A percentile compares a stretch with the other conserved stretches of the same genome.
phyloP scores from a whole-genome alignment of 2,797 vertebrate species.

The Sciurus carolinensis region DNA sequence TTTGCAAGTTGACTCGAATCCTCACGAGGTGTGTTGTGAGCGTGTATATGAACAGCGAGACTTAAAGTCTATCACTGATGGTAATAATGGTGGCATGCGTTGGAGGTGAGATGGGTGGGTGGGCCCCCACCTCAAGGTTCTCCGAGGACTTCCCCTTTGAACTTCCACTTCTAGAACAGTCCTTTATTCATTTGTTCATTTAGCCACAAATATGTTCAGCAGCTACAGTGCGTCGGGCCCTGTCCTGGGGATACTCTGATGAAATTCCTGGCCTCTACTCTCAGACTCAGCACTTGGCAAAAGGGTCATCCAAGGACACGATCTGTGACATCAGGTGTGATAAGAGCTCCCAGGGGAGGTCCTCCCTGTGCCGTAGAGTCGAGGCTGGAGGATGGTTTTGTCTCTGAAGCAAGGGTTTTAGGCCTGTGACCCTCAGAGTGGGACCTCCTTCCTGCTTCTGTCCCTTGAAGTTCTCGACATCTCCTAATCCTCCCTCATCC shows the following conservation, averaged over 20 bases:
- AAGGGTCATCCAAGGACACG: neutral
- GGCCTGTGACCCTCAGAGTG: neutral
- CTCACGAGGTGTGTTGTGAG: neutral
- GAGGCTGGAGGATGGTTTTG: neutral
- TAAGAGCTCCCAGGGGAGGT: neutral
- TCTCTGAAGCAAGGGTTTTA: neutral
- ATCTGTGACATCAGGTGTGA: neutral
- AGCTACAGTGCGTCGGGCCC: rapidly evolving
- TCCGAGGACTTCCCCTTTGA: neutral
- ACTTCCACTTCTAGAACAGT: neutral
- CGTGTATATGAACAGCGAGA: neutral
- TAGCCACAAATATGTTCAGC: neutral
- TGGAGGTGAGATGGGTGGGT: neutral
- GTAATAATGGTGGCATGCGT: neutral
- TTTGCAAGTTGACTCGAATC: neutral
- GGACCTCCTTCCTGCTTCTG: neutral
- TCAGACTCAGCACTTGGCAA: neutral
- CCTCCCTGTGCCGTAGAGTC: neutral
- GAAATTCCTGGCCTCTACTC: neutral
- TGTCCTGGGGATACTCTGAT: neutral
- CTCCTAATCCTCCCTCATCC: neutral
- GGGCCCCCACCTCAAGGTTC: neutral
- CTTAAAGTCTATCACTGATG: neutral
- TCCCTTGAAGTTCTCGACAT: neutral
- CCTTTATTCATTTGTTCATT: neutral